These are phyloP conservation scores for Nettapus auritus DNA, from an alignment of 2,113 vertebrate species.

Conservation along the genomic window DNA sequence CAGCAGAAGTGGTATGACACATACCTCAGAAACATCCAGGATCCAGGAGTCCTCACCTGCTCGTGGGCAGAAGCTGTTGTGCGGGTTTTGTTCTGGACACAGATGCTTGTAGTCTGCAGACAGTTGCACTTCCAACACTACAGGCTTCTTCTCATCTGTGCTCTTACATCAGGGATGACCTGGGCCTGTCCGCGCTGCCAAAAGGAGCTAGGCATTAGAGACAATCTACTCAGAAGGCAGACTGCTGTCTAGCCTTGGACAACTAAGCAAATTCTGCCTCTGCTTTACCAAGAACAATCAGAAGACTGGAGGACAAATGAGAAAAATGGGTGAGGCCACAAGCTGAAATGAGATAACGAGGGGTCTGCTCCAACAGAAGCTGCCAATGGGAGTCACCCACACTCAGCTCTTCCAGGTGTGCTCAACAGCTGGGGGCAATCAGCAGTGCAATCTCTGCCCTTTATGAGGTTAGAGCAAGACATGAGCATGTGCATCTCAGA, in stretches of 20 bases:
- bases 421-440: background rate
- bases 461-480: background rate
- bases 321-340: background rate
- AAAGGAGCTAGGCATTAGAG: background rate
- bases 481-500: background rate
- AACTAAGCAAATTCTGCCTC: background rate
- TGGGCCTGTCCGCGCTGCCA: background rate
- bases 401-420: background rate
- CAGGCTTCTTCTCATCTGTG: background rate
- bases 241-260: background rate
- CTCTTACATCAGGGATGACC: background rate
- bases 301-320: background rate
- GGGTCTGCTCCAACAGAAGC: background rate
- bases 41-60: background rate
- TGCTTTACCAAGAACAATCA: background rate
- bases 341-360: background rate
- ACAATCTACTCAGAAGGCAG: background rate
- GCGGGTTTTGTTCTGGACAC: background rate
- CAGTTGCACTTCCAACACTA: background rate
- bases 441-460: background rate
- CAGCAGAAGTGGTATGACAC: background rate
- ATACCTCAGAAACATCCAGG: background rate
- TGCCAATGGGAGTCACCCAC: background rate
- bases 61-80: background rate
- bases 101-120: background rate